Conservation (phyloP, 2,888 invertebrate species). For the Parnassius orleans region DNA sequence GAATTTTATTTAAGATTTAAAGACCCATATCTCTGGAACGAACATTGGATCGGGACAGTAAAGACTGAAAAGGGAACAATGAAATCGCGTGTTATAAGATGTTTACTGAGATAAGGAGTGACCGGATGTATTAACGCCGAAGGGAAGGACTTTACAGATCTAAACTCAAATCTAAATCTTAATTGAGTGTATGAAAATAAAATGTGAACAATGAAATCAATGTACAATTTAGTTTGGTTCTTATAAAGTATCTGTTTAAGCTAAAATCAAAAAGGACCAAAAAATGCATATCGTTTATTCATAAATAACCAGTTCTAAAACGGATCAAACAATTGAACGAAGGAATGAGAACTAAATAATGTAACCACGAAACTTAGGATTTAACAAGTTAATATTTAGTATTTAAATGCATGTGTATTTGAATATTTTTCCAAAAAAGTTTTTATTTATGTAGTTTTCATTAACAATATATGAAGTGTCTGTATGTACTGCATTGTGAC, state of each 20-base stretch:
- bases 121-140: slow-evolving; percentile 17
- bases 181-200: not conserved
- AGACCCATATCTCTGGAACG: slow-evolving; percentile 8
- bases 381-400: too few relatives aligned
- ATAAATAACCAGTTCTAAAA: too few relatives aligned
- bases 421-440: too few relatives aligned
- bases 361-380: too few relatives aligned
- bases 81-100: slow-evolving; percentile 24
- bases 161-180: slow-evolving; percentile 5
- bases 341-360: too few relatives aligned
- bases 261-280: not conserved
- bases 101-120: not conserved
- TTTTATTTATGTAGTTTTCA: too few relatives aligned
- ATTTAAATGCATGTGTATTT: too few relatives aligned
- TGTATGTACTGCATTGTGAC: too few relatives aligned
- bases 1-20: slow-evolving; percentile 40
- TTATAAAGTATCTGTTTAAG: too few relatives aligned
- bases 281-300: slow-evolving; percentile 8
- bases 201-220: not conserved
- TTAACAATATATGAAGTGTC: too few relatives aligned
- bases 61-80: slow-evolving; percentile 43
- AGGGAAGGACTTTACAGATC: slow-evolving; percentile 7
- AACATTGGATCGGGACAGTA: slow-evolving; percentile 29
- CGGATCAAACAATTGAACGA: too few relatives aligned
- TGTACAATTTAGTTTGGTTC: too few relatives aligned